Evolutionary conservation across 2,888 invertebrate genomes (phyloP), one percentile per base, ranked within the genome.

Genomic region (Scaptomyza tumidula): DNA sequence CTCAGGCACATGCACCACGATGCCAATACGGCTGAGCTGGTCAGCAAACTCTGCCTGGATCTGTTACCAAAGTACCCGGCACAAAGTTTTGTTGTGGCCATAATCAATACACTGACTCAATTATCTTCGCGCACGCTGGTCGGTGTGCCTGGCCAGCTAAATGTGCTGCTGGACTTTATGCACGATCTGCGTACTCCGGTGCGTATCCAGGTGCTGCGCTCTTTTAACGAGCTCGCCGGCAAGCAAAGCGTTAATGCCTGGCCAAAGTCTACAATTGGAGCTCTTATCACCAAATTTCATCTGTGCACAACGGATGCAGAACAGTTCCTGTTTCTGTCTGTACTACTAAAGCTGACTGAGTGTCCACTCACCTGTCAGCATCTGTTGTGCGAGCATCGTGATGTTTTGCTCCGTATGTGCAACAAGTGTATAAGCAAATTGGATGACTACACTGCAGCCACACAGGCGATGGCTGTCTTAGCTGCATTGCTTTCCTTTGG

Each of bases 1-100:
- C 93, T 99, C 60, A 95, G 97, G 78, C 97, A 98, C 88, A 98
- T 98, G 95, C 97, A 98, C 92, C 98, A 98, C 86, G 97, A 94
- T 71, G 93, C 94, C 7, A 93, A 93, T 71, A 94, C 94, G 1
- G 93, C 94, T 0, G 92, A 93, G 3, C 91, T 96, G 94, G 96
- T 96, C 0, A 94, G 96, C 67, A 94, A 95, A 58, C 91, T 97
- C 3, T 97, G 97, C 84, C 93, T 95, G 67, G 94, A 96, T 79
- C 92, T 97, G 41, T 91, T 97, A 61, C 94, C 95, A 6, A 95
- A 95, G 89, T 97, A 96, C 92, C 96, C 97, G 10, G 95, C 96
- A 0, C 94, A 95, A 86, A 95, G 95, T 90, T 96, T 97, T 91
- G 95, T 97, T 0, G 93, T 95, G 4, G 96, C 97, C 1, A 97